Evolutionary conservation across 2,888 invertebrate species (phyloP), one percentile per base, ranked within the genome.

Genomic region (Galeopsomyia nigrocyanea): DNA sequence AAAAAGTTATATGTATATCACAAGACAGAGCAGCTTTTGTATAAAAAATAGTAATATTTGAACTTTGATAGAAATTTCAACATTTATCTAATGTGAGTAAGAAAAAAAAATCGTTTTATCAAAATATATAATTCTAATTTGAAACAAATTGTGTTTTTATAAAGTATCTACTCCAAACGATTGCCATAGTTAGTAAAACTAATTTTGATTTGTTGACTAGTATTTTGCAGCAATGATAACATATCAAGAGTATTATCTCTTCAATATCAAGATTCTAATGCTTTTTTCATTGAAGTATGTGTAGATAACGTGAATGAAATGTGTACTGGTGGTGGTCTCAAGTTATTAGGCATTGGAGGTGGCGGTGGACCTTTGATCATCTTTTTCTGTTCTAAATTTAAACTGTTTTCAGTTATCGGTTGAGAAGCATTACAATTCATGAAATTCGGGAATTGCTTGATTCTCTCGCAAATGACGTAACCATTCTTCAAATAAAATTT

Each of bases 401-500:
- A 16, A 46, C 61, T 21, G 26, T 53, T 68, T 60, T 65, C 56
- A 22, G 51, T 21, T 1, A 21, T 60, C 46, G 49, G 9, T n/a
- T 55, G 56, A 13, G 65, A 22, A 50, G n/a, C n/a, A 46, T 46
- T 56, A 60, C 79, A 75, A 75, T 80, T 79, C 22, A 78, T 77
- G 49, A 78, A 81, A 57, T 92, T 93, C 82, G 91, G 93, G 82
- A 93, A 91, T 75, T 79, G 77, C 75, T 92, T 90, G 22, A 94
- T 87, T 2, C 93, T 93, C 65, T 89, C 89, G 82, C 94, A 94
- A 79, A 89, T 86, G 73, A 85, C 87, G 80, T 94, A 94, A 63
- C 93, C 94, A 80, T 94, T 89, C 86, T 93, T 93, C 65, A 88
- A 86, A 82, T 94, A 94, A 86, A 94, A 94, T 55, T 88, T 87